These are phyloP conservation scores for Epicampocera succincta DNA, from an alignment of 2,888 invertebrate species.

Conservation along the genomic window DNA sequence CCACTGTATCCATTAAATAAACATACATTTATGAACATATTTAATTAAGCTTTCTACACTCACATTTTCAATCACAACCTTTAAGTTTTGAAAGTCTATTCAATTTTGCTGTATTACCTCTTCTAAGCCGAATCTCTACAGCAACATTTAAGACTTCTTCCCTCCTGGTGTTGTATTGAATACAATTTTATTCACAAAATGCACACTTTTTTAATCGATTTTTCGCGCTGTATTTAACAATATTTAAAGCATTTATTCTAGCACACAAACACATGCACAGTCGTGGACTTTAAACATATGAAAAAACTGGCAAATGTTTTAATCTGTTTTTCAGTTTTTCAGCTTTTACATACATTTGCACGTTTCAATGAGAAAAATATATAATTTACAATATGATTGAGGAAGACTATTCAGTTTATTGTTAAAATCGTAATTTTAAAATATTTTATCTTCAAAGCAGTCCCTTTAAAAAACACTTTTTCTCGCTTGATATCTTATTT, in stretches of 20 bases:
- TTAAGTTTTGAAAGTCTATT: neutral
- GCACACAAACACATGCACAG: conserved; percentile 34
- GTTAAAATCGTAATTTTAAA: neutral
- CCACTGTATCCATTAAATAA: conserved; percentile 16
- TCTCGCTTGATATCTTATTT: neutral
- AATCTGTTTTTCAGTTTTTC: too few species aligned
- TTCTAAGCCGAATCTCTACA: neutral
- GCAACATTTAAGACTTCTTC: neutral
- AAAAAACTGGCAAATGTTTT: too few species aligned
- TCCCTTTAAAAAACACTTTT: conserved; percentile 11
- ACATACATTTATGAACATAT: neutral
- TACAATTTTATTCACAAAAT: conserved; percentile 20
- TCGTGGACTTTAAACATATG: conserved; percentile 31
- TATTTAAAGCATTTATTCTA: conserved; percentile 46
- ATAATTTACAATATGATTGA: neutral
- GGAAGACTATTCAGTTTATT: neutral
- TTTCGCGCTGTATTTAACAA: conserved; percentile 65
- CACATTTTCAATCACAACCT: neutral
- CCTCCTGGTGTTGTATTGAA: neutral
- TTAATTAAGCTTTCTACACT: neutral
- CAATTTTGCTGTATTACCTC: neutral
- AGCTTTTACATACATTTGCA: neutral
- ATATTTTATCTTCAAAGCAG: neutral
- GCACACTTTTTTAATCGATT: conserved; percentile 65
- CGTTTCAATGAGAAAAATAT: neutral